Percentiles rank a stretch among this genome's conserved stretches.
Evolutionary conservation across 2,797 vertebrate species (phyloP).

Genomic region (Phoxinus dragarum): DNA sequence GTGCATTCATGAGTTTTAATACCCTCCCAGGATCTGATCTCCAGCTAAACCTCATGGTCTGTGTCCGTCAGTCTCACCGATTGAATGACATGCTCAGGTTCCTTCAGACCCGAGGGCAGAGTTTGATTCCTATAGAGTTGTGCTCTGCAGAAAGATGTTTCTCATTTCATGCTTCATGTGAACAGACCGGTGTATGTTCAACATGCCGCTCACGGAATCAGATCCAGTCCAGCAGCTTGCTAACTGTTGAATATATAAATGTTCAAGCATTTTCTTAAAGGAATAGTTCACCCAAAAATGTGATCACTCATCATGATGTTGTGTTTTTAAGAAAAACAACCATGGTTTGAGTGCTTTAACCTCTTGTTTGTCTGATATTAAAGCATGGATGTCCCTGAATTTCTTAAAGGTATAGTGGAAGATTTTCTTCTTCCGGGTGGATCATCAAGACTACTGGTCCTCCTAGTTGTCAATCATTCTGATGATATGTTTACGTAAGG

Average conservation of each 20-base stretch:
- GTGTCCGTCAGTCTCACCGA: neutral
- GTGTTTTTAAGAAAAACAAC: neutral
- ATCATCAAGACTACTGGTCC: no score
- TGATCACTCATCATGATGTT: neutral
- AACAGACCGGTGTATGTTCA: conserved; percentile 1
- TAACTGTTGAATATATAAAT: neutral
- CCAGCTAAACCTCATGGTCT: conserved; percentile 2
- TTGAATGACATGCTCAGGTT: conserved; percentile 10
- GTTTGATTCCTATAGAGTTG: conserved; percentile 20
- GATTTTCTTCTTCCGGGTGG: no score
- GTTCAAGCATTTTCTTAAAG: neutral
- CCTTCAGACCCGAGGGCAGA: conserved; percentile 33
- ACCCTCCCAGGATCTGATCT: neutral
- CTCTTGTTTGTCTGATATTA: neutral
- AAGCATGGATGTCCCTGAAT: neutral
- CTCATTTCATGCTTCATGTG: conserved; percentile 31
- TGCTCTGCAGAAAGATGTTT: conserved; percentile 9
- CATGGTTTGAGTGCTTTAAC: neutral
- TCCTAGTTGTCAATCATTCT: no score
- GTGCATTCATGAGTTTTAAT: neutral
- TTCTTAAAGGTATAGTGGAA: neutral
- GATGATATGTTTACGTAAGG: no score
- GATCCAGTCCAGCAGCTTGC: neutral
- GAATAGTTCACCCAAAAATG: neutral
- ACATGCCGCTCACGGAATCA: conserved; percentile 9